Conservation (phyloP, 2,113 vertebrate genomes). For the human (Homo sapiens) region GRCh38 chr1:231823501-231824000, state of each 20-base stretch:
- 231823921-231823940: background rate
- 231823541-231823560: background rate
- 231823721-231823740: too few relatives aligned
- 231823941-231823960: background rate
- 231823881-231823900: background rate
- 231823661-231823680: too few relatives aligned
- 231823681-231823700: too few relatives aligned
- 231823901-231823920: background rate
- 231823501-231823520: background rate
- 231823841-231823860: background rate
- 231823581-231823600: background rate
- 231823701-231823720: too few relatives aligned
- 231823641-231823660: background rate
- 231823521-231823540: background rate
- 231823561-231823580: background rate
- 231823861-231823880: background rate
- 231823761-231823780: background rate
- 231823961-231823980: background rate
- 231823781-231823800: background rate
- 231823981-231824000: background rate
- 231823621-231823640: background rate
- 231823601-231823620: background rate
- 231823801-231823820: background rate
- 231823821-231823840: background rate
- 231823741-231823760: too few relatives aligned